Evolutionary conservation across 2,797 vertebrate species (phyloP), one percentile per base, ranked within the genome.

Genomic region (Nyctibius grandis): DNA sequence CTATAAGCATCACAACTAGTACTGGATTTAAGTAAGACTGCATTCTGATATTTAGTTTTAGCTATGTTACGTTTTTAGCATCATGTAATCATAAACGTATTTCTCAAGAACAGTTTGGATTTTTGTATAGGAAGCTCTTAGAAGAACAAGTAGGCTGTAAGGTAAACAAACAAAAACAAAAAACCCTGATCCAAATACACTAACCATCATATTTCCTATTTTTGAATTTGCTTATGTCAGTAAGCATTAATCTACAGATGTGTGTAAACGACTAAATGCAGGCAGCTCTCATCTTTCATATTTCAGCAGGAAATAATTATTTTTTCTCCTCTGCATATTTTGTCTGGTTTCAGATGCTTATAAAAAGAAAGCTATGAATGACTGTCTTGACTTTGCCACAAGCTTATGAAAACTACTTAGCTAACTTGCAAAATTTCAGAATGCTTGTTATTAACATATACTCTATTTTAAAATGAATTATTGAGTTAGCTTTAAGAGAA

Each of bases 231-330:
- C 73, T 95, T 86, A 82, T 80, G 51, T 85, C 85, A 94, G 68
- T 79, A 93, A 73, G 16, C 44, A 79, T 90, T 84, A 85, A 86
- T 63, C 74, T 87, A 85, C 70, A 90, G 54, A 84, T 90, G 50
- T 88, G 40, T 79, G 38, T 63, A 87, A 95, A 91, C 1, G 63
- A 54, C 44, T 48, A 84, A 88, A 86, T n/a, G 12, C 9, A 90
- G 11, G 28, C 73, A 89, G 50, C 42, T 89, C 65, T 89, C 53
- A 89, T 89, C 50, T 85, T 89, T 76, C 57, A 85, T 65, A 47
- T 54, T 92, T 72, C 67, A 89, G 25, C 78, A 95, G 78, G 48
- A 89, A 93, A 93, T 91, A 92, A 88, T 87, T 91, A 84, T 65
- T 45, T 94, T 93, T 94, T 79, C 60, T 54, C 34, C 8, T 67